Conservation (phyloP, 2,797 vertebrate species). For the Alcedo quadribrachys region DNA sequence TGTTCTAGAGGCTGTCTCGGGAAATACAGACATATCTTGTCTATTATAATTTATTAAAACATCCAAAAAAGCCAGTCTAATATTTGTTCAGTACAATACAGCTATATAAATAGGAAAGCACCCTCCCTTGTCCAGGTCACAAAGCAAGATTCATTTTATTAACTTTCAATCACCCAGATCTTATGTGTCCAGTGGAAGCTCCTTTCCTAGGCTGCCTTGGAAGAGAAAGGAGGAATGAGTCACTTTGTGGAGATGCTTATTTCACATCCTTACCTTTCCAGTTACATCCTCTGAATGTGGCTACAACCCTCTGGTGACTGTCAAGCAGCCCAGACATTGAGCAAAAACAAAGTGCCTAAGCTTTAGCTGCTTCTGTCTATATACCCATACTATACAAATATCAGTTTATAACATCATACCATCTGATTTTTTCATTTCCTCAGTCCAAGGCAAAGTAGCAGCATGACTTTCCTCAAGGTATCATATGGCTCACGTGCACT, state of each 20-base stretch:
- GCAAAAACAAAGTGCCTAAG: background rate
- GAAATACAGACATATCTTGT: background rate
- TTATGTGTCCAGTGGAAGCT: background rate
- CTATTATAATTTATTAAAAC: background rate
- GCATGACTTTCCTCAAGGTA: background rate
- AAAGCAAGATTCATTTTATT: background rate
- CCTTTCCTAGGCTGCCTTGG: background rate
- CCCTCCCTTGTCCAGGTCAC: background rate
- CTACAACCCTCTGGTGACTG: background rate
- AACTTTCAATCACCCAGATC: background rate
- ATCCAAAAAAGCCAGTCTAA: background rate
- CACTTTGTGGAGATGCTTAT: background rate
- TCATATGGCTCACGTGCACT: background rate
- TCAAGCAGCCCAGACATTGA: background rate
- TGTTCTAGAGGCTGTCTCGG: background rate
- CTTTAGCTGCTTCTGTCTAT: background rate
- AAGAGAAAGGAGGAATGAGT: background rate
- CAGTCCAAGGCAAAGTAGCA: accelerated
- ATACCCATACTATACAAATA: background rate
- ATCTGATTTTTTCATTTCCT: background rate
- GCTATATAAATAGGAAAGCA: background rate
- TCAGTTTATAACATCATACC: background rate
- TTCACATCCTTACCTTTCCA: background rate
- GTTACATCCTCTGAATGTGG: background rate
- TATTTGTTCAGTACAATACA: background rate